Evolutionary conservation across 2,113 vertebrate genomes (phyloP).

Genomic region (Gallinago jamesoni): DNA sequence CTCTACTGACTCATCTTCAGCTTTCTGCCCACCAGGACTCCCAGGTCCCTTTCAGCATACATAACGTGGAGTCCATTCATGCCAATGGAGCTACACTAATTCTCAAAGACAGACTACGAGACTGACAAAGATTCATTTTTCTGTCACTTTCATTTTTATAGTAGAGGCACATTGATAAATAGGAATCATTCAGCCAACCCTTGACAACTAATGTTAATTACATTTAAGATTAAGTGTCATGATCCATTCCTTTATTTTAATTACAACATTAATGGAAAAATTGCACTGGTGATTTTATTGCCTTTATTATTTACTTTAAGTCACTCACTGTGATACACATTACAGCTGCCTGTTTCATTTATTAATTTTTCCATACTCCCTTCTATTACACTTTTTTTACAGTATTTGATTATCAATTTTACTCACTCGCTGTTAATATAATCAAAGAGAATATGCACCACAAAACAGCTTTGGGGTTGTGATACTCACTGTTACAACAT

Average conservation of each 20-base stretch:
- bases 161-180: not conserved
- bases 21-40: not conserved
- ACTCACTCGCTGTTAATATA: not conserved
- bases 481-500: accelerated
- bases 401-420: not conserved
- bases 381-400: not conserved
- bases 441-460: not conserved
- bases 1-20: not conserved
- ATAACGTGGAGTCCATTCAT: not conserved
- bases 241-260: constrained; percentile 14
- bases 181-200: not conserved
- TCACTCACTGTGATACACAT: not conserved
- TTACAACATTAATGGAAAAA: constrained; percentile 15
- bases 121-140: not conserved
- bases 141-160: not conserved
- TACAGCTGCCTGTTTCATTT: not conserved
- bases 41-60: not conserved
- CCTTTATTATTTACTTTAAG: constrained; percentile 45
- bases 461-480: not conserved
- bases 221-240: not conserved
- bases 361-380: not conserved
- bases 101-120: not conserved
- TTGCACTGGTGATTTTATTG: not conserved
- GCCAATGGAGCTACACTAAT: not conserved
- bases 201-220: constrained; percentile 23